phyloP scores from a whole-genome alignment of 2,888 invertebrate genomes.

The Erynnis tages region DNA sequence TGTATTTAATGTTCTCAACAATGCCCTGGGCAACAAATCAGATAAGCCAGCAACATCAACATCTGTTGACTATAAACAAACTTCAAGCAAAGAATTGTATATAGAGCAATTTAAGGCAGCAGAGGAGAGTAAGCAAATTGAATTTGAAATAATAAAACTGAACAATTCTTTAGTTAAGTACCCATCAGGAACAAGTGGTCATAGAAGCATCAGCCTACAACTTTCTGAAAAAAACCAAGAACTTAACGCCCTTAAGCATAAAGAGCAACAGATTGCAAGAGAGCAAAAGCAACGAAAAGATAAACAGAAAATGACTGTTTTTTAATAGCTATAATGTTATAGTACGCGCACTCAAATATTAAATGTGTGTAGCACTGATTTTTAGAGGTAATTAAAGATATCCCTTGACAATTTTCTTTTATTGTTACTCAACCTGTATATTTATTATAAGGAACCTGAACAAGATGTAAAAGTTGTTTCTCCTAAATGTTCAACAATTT shows the following conservation, averaged over 20 bases:
- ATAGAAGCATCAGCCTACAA: slow-evolving; percentile 83
- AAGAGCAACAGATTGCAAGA: slow-evolving; percentile 83
- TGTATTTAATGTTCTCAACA: slow-evolving; percentile 90
- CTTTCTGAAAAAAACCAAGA: slow-evolving; percentile 83
- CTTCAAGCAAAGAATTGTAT: slow-evolving; percentile 85
- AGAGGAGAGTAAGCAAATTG: slow-evolving; percentile 85
- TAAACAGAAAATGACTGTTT: slow-evolving; percentile 88
- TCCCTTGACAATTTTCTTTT: too few species aligned
- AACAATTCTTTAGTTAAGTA: slow-evolving; percentile 85
- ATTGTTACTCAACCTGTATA: too few species aligned
- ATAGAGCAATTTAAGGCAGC: slow-evolving; percentile 87
- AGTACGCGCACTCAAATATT: neutral
- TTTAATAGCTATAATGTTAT: slow-evolving; percentile 68
- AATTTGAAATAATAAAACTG: slow-evolving; percentile 84
- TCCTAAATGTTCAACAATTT: too few species aligned
- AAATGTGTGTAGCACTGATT: too few species aligned
- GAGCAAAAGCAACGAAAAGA: slow-evolving; percentile 88
- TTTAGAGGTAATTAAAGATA: too few species aligned
- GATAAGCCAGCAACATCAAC: slow-evolving; percentile 39
- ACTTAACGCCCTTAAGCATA: slow-evolving; percentile 79
- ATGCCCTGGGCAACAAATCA: slow-evolving; percentile 73
- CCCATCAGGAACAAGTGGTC: slow-evolving; percentile 79
- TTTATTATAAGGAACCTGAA: too few species aligned
- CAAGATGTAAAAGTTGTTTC: too few species aligned
- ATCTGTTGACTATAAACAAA: slow-evolving; percentile 66